phyloP scores from a whole-genome alignment of 2,888 invertebrate genomes.

The Coleophora deauratella region DNA sequence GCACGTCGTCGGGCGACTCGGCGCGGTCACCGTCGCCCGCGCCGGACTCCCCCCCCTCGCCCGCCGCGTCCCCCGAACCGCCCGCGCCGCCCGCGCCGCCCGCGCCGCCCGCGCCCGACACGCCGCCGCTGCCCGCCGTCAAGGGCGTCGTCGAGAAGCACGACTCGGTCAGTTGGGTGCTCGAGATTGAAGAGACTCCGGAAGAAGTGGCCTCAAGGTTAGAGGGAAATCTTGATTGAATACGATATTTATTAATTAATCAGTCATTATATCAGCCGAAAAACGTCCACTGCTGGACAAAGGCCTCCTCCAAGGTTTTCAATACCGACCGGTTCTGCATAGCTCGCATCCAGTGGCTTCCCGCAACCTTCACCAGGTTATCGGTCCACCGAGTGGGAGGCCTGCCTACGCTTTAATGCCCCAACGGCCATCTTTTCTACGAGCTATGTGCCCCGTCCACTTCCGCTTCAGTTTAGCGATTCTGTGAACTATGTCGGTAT shows the following conservation, averaged over 20 bases:
- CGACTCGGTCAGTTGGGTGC: conserved; percentile 90
- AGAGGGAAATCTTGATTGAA: conserved; percentile 1
- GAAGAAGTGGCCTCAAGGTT: conserved; percentile 79
- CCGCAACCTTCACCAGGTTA: too few species aligned
- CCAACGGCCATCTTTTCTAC: too few species aligned
- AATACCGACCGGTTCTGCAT: too few species aligned
- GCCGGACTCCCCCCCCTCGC: conserved; percentile 56
- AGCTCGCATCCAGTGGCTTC: too few species aligned
- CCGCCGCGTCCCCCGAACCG: conserved; percentile 46
- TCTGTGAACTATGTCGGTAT: neutral
- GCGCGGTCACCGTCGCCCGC: conserved; percentile 50
- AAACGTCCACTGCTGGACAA: too few species aligned
- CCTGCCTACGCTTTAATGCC: too few species aligned
- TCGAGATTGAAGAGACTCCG: conserved; percentile 85
- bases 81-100: conserved; percentile 35
- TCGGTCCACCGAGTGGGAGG: too few species aligned
- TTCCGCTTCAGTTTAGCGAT: neutral
- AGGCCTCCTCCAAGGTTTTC: too few species aligned
- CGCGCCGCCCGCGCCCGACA: conserved; percentile 62
- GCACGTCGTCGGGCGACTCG: conserved; percentile 57
- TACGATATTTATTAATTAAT: too few species aligned
- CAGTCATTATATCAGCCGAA: too few species aligned
- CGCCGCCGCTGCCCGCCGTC: conserved; percentile 82
- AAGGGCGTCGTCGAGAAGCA: conserved; percentile 89
- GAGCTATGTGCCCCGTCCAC: too few species aligned